Conservation (phyloP, 1,140 invertebrate genomes). For the Neodiprion pinetum region DNA sequence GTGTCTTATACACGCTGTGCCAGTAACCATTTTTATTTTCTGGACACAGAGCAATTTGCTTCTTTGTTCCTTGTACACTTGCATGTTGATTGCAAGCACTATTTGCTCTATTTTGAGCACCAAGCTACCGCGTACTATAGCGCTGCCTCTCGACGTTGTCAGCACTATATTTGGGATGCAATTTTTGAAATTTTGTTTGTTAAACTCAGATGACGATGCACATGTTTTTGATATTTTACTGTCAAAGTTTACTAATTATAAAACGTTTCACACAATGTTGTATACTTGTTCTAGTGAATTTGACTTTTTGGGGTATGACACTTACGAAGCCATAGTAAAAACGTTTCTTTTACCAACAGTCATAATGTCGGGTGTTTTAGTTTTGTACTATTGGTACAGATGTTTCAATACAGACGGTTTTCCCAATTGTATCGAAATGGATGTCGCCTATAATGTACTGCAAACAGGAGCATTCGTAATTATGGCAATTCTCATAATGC, state of each 20-base stretch:
- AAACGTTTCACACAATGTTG: constrained; percentile 82
- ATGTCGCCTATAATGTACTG: constrained; percentile 75
- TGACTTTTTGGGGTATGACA: constrained; percentile 74
- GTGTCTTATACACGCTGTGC: constrained; percentile 68
- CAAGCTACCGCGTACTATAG: constrained; percentile 16
- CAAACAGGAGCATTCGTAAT: constrained; percentile 73
- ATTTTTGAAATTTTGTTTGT: constrained; percentile 47
- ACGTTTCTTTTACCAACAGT: constrained; percentile 68
- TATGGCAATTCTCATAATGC: constrained; percentile 83
- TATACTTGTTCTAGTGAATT: constrained; percentile 87
- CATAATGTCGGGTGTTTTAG: constrained; percentile 57
- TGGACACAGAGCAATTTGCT: constrained; percentile 67
- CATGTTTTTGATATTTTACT: constrained; percentile 81
- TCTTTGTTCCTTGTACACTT: constrained; percentile 72
- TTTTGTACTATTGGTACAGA: constrained; percentile 56
- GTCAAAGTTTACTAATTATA: constrained; percentile 78
- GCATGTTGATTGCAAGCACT: constrained; percentile 49
- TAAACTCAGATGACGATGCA: constrained; percentile 64
- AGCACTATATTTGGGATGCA: constrained; percentile 41
- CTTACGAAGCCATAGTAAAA: constrained; percentile 59
- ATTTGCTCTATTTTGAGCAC: constrained; percentile 19
- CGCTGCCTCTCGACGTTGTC: constrained; percentile 39
- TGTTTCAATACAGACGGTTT: constrained; percentile 38
- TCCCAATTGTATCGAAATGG: constrained; percentile 61
- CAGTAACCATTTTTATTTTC: constrained; percentile 60